Evolutionary conservation across 2,113 vertebrate species (phyloP).

Genomic region (Phoenicopterus ruber): DNA sequence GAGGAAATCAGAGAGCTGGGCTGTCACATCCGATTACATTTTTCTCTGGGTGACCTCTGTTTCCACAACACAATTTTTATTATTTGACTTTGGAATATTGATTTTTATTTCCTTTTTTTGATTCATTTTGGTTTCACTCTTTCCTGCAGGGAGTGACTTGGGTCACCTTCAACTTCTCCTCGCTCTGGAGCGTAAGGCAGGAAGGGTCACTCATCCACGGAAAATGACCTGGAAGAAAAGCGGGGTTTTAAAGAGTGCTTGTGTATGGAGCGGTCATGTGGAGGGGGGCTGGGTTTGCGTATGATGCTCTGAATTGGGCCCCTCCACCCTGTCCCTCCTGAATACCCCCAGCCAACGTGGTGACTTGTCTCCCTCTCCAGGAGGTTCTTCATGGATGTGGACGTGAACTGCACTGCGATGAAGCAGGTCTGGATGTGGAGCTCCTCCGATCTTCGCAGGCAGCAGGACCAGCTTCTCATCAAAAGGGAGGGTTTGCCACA

Average conservation of each 20-base stretch:
- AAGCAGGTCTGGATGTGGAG: not conserved
- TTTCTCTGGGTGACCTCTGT: constrained; percentile 10
- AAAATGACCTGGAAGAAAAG: constrained; percentile 26
- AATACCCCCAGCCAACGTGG: not conserved
- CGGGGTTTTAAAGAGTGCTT: not conserved
- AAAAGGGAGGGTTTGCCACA: not conserved
- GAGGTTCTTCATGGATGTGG: not conserved
- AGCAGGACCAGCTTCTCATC: not conserved
- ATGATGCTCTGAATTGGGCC: not conserved
- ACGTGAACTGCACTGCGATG: not conserved
- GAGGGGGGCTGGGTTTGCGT: not conserved
- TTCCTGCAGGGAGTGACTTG: not conserved
- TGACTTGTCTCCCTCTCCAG: not conserved
- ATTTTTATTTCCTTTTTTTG: constrained; percentile 22
- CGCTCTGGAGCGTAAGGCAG: not conserved
- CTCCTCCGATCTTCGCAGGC: not conserved
- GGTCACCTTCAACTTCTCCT: constrained; percentile 48
- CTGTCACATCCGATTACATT: not conserved
- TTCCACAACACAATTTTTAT: constrained; percentile 22
- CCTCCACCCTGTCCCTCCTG: not conserved
- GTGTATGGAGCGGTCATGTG: not conserved
- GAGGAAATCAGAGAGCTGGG: not conserved
- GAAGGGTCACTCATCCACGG: not conserved
- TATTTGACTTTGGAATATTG: constrained; percentile 63
- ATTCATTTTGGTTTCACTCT: constrained; percentile 2